Evolutionary conservation across 2,888 invertebrate genomes (phyloP).

Genomic region (Plebejus melissa): DNA sequence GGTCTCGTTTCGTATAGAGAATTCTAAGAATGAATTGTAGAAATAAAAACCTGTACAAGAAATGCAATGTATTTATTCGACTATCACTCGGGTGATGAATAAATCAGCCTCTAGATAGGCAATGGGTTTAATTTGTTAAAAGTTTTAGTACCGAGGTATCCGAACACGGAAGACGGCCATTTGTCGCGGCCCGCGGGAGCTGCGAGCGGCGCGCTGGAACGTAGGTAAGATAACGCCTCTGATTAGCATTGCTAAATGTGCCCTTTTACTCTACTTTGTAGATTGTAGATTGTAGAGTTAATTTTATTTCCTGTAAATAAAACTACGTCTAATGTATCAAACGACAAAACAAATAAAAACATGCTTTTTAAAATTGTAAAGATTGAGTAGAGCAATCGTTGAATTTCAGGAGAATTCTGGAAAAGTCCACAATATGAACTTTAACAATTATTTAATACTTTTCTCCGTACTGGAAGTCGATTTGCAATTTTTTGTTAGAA

Average conservation of each 20-base stretch:
- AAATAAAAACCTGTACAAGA: too few relatives aligned
- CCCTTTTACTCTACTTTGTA: background rate
- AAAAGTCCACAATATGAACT: too few relatives aligned
- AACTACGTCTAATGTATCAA: background rate
- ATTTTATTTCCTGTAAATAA: background rate
- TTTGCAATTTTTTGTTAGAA: too few relatives aligned
- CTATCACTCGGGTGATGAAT: background rate
- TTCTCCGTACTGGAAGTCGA: too few relatives aligned
- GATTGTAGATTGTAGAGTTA: background rate
- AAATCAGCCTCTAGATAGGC: background rate
- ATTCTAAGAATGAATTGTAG: too few relatives aligned
- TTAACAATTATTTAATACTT: too few relatives aligned
- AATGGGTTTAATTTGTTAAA: conserved; percentile 10
- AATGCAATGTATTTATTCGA: too few relatives aligned
- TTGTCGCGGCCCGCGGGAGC: conserved; percentile 1
- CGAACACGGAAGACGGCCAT: conserved; percentile 12
- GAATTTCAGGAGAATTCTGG: too few relatives aligned
- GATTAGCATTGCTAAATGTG: conserved; percentile 23
- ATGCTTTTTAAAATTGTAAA: background rate
- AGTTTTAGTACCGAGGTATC: background rate
- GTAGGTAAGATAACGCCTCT: conserved; percentile 11
- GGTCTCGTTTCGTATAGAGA: too few relatives aligned
- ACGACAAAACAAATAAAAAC: background rate
- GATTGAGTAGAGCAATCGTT: too few relatives aligned
- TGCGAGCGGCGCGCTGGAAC: background rate